These are phyloP conservation scores for Drosophila seguyi DNA, from an alignment of 1,140 invertebrate genomes.

Conservation along the genomic window DNA sequence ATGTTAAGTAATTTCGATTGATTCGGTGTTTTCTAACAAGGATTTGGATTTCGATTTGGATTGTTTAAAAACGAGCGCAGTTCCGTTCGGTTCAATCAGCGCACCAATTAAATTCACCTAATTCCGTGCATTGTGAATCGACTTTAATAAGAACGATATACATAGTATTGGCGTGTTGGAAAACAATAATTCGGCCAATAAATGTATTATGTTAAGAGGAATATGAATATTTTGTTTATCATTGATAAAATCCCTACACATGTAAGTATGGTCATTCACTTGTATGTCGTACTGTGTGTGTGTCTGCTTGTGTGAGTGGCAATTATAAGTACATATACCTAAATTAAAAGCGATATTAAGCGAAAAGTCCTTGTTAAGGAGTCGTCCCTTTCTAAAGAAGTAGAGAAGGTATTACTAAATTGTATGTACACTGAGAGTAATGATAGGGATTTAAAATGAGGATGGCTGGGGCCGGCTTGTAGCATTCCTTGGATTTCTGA, in stretches of 20 bases:
- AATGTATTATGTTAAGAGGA: slow-evolving; percentile 23
- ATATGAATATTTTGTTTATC: slow-evolving; percentile 35
- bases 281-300: slow-evolving; percentile 12
- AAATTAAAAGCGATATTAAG: slow-evolving; percentile 13
- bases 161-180: slow-evolving; percentile 8
- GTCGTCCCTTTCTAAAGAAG: neutral
- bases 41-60: slow-evolving; percentile 10
- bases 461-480: neutral
- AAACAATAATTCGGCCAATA: slow-evolving; percentile 16
- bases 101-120: slow-evolving; percentile 14
- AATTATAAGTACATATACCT: slow-evolving; percentile 34
- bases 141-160: slow-evolving; percentile 9
- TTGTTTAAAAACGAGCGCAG: slow-evolving; percentile 17
- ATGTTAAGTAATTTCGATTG: slow-evolving; percentile 43
- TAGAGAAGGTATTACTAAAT: neutral
- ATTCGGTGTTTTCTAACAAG: slow-evolving; percentile 30
- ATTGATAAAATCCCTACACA: slow-evolving; percentile 33
- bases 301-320: slow-evolving; percentile 16
- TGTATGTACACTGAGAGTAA: neutral
- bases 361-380: slow-evolving; percentile 5
- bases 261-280: slow-evolving; percentile 34
- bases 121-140: slow-evolving; percentile 23
- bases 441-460: too few relatives aligned
- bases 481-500: neutral
- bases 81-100: neutral